Base-by-base conservation (phyloP, 2,888 invertebrate species). In the Oscheius sp. region DNA sequence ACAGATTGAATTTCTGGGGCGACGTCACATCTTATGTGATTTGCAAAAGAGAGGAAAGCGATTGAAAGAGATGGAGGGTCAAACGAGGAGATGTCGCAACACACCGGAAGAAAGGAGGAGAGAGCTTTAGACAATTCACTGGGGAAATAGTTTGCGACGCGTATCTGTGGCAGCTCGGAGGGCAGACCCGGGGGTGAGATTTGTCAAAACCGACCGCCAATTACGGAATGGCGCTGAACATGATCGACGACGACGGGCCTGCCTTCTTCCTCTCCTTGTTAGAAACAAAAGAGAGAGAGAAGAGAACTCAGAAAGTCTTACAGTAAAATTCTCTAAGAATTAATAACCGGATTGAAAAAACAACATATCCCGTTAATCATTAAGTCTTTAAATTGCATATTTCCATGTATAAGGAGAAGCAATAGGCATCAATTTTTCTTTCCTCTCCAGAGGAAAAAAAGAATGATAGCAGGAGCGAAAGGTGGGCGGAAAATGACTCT, bases 1-100 rank as follows among this genome's bases (percentile, higher is more conserved):
- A 12, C 44, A 59, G 59, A 59, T 59, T 59, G 59, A 59, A 59
- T 59, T 59, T 59, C 59, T 59, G 59, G 54, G 24, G 59, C 44
- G 26, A 38, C 59, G 59, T 59, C 57, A 57, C 59, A 54, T 32
- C 54, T 54, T 54, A 54, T 54, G 54, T n/a, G 54, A 54, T 54
- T 54, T 54, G 54, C 54, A 30, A 36, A 33, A 33, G 54, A 54
- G 28, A 50, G 54, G 30, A 20, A 28, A 51, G 51, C 28, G 51
- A 32, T 51, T 26, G 47, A 47, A 24, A 47, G 24, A 47, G 12
- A 24, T 24, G 22, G 47, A 47, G 47, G 2, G 24, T 24, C 47
- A 14, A 41, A 20, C n/a, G 20, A 41, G 41, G 14, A 41, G 12
- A 6, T 41, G 41, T 12, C 12, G 12, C 47, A 24, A 6, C 47